Base-by-base conservation (phyloP, 1,140 invertebrate genomes). In the Drosophila nasuta region DNA sequence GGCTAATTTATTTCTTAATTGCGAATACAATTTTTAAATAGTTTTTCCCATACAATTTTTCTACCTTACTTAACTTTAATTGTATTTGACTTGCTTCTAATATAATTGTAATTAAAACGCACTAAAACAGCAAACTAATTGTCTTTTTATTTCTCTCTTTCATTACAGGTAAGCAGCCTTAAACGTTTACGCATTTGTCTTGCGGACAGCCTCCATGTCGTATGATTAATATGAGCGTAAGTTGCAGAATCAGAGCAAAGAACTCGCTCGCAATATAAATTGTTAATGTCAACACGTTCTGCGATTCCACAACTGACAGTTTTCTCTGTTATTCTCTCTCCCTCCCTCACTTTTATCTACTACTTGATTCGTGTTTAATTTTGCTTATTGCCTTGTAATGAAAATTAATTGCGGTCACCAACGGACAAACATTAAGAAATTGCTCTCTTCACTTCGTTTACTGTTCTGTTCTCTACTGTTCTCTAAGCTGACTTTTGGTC, bases 311-410 rank as follows among this genome's bases (percentile, higher is more conserved):
- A 25, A 25, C 20, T 25, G 11, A 28, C 15, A 63, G 17, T 28
- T 54, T 10, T 17, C 13, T 8, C 51, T 38, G 13, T 15, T 33
- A 6, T 17, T 46, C n/a, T 17, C 56, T n/a, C 6, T 25, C n/a
- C 20, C 57, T 58, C 45, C 30, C 33, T 20, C 46, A 30, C 51
- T 46, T 57, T 64, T 15, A 2, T 43, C 43, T 51, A 17, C 51
- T 70, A 25, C 79, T 79, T 86, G 83, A 86, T 86, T 79, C 82
- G 83, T 81, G 74, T 81, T 88, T 88, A 89, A 88, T 88, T 89
- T 89, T 67, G 77, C 77, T 88, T 88, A 88, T 83, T 88, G 83
- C 85, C 85, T 72, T 74, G 85, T 88, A 88, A 88, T 88, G 83
- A 88, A 88, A 88, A 88, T 88, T 88, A 88, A 88, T 88, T 87